Evolutionary conservation across 2,797 vertebrate genomes (phyloP).

Genomic region (Sebastes baramenuke): DNA sequence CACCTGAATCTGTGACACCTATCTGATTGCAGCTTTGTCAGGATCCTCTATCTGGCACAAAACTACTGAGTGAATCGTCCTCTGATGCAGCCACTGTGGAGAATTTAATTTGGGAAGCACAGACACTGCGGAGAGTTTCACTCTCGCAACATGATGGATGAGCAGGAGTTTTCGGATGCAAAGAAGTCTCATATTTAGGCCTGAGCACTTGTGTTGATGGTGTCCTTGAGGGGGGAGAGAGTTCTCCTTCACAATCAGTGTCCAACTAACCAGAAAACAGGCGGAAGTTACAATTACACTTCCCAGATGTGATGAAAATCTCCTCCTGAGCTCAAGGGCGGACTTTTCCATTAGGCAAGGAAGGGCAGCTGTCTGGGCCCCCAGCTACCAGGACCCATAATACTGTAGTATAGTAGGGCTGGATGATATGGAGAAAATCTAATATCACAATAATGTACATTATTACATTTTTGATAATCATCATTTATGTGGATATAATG

Average conservation of each 20-base stretch:
- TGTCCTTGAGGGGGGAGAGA: slow-evolving; percentile 60
- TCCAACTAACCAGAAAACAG: slow-evolving; percentile 59
- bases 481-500: no score
- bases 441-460: no score
- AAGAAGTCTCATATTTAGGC: slow-evolving; percentile 64
- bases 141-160: slow-evolving; percentile 73
- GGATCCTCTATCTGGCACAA: slow-evolving; percentile 57
- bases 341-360: neutral
- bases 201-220: slow-evolving; percentile 40
- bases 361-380: neutral
- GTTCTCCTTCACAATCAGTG: slow-evolving; percentile 51
- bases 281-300: slow-evolving; percentile 41
- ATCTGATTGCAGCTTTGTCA: slow-evolving; percentile 61
- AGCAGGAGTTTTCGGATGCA: slow-evolving; percentile 60
- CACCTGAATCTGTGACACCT: slow-evolving; percentile 57
- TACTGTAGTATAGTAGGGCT: no score
- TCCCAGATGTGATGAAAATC: slow-evolving; percentile 13
- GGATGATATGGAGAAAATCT: no score
- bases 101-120: slow-evolving; percentile 75
- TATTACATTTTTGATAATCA: no score
- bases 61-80: slow-evolving; percentile 54
- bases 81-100: slow-evolving; percentile 63
- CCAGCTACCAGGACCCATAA: neutral
- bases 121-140: slow-evolving; percentile 57
- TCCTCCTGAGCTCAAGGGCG: slow-evolving; percentile 9